A percentile compares a stretch with the other conserved stretches of the same genome.
phyloP scores from a whole-genome alignment of 2,797 vertebrate genomes.

The Takifugu rubripes region DNA sequence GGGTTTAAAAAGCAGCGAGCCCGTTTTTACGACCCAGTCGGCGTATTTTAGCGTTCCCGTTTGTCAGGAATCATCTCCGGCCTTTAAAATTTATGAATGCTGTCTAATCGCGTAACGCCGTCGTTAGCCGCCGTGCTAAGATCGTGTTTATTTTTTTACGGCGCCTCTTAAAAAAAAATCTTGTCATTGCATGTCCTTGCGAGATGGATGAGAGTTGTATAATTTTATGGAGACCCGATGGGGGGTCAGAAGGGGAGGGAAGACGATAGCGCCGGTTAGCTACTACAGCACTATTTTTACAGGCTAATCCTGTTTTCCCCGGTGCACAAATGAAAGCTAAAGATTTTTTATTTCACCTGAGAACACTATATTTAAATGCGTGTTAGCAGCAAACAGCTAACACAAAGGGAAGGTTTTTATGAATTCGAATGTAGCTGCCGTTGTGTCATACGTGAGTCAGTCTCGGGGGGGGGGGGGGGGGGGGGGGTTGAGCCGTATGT shows the following conservation, averaged over 20 bases:
- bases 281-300: constrained; percentile 6
- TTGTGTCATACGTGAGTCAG: not conserved
- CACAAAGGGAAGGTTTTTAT: not conserved
- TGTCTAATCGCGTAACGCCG: not conserved
- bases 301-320: constrained; percentile 24
- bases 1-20: not conserved
- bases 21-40: not conserved
- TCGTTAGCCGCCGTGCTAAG: not conserved
- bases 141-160: constrained; percentile 12
- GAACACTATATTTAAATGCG: constrained; percentile 2
- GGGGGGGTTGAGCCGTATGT: not conserved
- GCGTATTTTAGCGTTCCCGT: not conserved
- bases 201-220: constrained; percentile 22
- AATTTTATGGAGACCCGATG: constrained; percentile 30
- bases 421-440: not conserved
- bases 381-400: not conserved
- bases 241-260: constrained; percentile 11
- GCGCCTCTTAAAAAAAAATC: constrained; percentile 1
- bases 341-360: not conserved
- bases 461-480: not conserved
- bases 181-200: constrained; percentile 3
- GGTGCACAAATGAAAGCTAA: constrained; percentile 8
- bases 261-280: constrained; percentile 12
- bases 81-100: not conserved
- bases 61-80: not conserved